A percentile compares a stretch with the other conserved stretches of the same genome.
Conservation (phyloP, 2,888 invertebrate species). For the Punctoribates punctum region DNA sequence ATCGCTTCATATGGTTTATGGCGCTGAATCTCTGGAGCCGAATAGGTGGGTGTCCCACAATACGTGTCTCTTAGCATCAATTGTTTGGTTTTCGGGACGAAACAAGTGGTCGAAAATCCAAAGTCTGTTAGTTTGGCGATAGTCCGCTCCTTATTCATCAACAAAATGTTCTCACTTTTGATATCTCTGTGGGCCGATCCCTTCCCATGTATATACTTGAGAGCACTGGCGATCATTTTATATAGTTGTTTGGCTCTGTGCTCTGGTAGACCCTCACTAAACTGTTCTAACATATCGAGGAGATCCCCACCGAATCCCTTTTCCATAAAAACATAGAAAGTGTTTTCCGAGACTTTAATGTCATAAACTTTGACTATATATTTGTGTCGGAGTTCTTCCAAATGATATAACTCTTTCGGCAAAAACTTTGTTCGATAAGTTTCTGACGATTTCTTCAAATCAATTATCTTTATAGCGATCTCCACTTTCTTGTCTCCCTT, state of each 20-base stretch:
- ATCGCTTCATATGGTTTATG: conserved; percentile 71
- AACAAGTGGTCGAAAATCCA: conserved; percentile 61
- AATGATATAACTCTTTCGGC: conserved; percentile 62
- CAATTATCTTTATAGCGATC: conserved; percentile 67
- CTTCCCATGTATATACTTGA: conserved; percentile 59
- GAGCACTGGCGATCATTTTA: conserved; percentile 59
- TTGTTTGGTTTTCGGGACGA: conserved; percentile 51
- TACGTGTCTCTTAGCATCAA: conserved; percentile 75
- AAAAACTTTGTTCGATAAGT: conserved; percentile 64
- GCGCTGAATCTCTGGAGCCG: conserved; percentile 76
- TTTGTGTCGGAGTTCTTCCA: conserved; percentile 58
- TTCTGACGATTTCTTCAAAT: conserved; percentile 59
- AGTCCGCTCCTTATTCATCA: conserved; percentile 54
- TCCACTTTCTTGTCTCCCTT: conserved; percentile 51
- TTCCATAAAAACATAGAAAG: conserved; percentile 63
- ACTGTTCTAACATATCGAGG: conserved; percentile 60
- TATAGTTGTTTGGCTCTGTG: conserved; percentile 55
- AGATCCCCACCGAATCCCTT: conserved; percentile 62
- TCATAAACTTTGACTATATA: conserved; percentile 62
- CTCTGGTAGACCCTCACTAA: conserved; percentile 60
- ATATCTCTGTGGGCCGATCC: conserved; percentile 67
- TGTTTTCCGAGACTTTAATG: conserved; percentile 56
- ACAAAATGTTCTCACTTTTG: conserved; percentile 69
- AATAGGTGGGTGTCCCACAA: conserved; percentile 80
- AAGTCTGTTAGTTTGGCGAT: conserved; percentile 62